These are phyloP conservation scores for Okamejei kenojei DNA, from an alignment of 2,797 vertebrate genomes.

Conservation along the genomic window DNA sequence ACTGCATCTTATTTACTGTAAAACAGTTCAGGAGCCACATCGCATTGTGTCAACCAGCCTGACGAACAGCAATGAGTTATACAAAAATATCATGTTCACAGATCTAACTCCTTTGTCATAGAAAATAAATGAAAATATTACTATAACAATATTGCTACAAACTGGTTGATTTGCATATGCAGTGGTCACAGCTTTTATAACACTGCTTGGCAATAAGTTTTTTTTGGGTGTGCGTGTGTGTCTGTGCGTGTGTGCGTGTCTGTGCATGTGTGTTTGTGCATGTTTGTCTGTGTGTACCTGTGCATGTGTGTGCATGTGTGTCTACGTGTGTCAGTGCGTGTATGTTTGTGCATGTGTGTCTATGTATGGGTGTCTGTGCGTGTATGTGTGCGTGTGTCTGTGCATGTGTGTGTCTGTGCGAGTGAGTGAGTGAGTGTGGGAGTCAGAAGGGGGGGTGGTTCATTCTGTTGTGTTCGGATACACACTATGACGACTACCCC, in stretches of 20 bases:
- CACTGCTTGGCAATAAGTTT: background rate
- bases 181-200: background rate
- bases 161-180: background rate
- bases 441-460: no score
- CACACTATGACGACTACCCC: background rate
- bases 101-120: background rate
- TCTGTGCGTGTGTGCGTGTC: no score
- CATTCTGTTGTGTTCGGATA: background rate
- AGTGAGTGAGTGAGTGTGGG: no score
- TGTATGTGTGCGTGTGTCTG: no score
- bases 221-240: no score
- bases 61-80: background rate
- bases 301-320: no score
- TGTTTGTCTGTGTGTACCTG: no score
- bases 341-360: no score
- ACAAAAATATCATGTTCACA: background rate
- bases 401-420: no score
- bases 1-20: background rate
- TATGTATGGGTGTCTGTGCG: no score
- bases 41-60: background rate
- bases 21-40: background rate
- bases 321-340: no score
- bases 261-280: no score
- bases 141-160: background rate
- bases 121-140: slow-evolving; percentile 3